Percentiles rank a stretch among this genome's conserved stretches.
Conservation (phyloP, 1,140 invertebrate genomes). For the Drosophila arizonae region DNA sequence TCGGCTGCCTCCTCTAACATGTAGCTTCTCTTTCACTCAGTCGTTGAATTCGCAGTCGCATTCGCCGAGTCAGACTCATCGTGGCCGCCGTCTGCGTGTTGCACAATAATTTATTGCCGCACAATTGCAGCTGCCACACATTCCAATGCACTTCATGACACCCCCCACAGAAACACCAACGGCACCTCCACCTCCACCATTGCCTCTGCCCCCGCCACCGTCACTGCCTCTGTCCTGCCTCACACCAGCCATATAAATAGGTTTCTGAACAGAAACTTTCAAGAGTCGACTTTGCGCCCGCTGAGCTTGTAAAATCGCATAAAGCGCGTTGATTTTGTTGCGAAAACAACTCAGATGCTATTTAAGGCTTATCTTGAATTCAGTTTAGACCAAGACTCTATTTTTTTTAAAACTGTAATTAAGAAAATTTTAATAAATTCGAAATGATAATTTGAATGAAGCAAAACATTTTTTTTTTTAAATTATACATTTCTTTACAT, state of each 20-base stretch:
- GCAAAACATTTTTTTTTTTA: too few relatives aligned
- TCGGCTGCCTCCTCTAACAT: too few relatives aligned
- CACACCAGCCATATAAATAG: slow-evolving; percentile 42
- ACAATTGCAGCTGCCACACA: slow-evolving; percentile 79
- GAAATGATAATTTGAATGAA: too few relatives aligned
- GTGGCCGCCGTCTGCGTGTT: slow-evolving; percentile 66
- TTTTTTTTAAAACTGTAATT: too few relatives aligned
- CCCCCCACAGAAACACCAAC: slow-evolving; percentile 3
- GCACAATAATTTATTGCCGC: slow-evolving; percentile 80
- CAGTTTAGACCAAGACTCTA: too few relatives aligned
- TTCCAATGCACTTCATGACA: slow-evolving; percentile 73
- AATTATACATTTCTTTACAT: too few relatives aligned
- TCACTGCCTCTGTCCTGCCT: background rate
- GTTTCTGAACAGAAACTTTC: slow-evolving; percentile 8
- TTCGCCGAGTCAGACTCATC: slow-evolving; percentile 26
- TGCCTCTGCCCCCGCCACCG: background rate
- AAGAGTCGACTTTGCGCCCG: slow-evolving; percentile 39
- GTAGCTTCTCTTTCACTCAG: slow-evolving; percentile 37
- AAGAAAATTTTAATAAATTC: too few relatives aligned
- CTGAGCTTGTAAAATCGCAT: slow-evolving; percentile 69
- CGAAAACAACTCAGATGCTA: slow-evolving; percentile 3
- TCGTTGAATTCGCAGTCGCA: slow-evolving; percentile 4
- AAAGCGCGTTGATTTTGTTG: slow-evolving; percentile 53
- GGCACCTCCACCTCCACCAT: background rate
- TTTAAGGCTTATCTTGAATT: background rate